Evolutionary conservation across 2,113 vertebrate species (phyloP), one percentile per base, ranked within the genome.

Genomic region (Calyptomena viridis): DNA sequence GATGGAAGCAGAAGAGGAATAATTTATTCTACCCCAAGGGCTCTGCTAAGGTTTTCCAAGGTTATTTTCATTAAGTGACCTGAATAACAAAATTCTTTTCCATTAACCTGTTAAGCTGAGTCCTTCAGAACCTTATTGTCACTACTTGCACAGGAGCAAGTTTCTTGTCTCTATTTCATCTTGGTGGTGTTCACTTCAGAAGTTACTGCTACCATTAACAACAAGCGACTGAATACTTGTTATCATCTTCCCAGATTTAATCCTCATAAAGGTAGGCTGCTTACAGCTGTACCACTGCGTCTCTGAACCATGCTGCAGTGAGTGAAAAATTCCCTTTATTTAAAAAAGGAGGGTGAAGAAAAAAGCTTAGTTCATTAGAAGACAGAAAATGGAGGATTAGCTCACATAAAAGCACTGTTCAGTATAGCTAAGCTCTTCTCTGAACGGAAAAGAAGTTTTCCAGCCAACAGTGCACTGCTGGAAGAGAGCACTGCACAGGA

Each of bases 31-130:
- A 69, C 23, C 86, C 60, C 78, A 84, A 87, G 79, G 84, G 84
- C 60, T 94, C 78, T 69, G 52, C 82, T 93, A 91, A 96, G 68
- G 69, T 94, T 94, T 97, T 74, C 93, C 87, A 96, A 94, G 95
- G 91, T 95, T 95, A 92, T 87, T 97, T 84, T 96, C 93, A 93
- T 96, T 67, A 93, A 90, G 63, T 64, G 86, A 75, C 72, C 82
- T 46, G 91, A 97, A 91, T 91, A 93, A 89, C 84, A 87, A 91
- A 71, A 90, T 94, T 91, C 40, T 86, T 95, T 94, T 92, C 93
- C 86, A 94, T 97, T 95, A 97, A 95, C 87, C 83, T 96, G 67
- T 71, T 97, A 91, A 94, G 68, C 90, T 8, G 27, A 90, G 90
- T 82, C 93, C 95, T 89, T 90, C 88, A 95, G 89, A 92, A 92